Evolutionary conservation across 2,113 vertebrate genomes (phyloP).

Genomic region (Callaeas wilsoni): DNA sequence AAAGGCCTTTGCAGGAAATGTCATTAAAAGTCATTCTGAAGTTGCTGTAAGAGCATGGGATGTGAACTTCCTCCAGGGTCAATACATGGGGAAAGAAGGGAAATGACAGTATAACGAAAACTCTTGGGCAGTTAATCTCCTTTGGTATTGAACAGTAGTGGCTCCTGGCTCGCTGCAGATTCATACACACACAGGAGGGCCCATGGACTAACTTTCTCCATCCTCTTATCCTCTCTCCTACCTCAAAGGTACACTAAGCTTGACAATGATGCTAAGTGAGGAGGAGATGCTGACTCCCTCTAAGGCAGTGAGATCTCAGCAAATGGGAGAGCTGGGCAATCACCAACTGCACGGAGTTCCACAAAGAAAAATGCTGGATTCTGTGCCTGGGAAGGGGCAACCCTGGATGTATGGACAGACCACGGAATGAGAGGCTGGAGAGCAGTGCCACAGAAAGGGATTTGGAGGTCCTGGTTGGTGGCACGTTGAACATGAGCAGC

Average conservation of each 20-base stretch:
- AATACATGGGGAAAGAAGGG: not conserved
- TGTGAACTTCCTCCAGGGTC: not conserved
- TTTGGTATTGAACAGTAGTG: not conserved
- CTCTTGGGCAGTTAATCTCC: not conserved
- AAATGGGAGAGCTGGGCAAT: not conserved
- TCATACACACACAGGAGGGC: accelerated
- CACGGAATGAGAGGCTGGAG: not conserved
- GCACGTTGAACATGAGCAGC: not conserved
- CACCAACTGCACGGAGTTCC: accelerated
- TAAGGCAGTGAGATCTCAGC: not conserved
- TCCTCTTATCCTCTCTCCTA: not conserved
- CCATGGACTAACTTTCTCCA: not conserved
- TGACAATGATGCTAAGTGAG: not conserved
- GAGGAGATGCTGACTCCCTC: not conserved
- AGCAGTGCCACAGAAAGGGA: not conserved
- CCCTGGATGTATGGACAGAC: not conserved
- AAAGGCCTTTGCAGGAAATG: not conserved
- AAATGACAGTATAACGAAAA: not conserved
- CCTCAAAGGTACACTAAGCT: not conserved
- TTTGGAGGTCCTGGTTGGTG: accelerated
- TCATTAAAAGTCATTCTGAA: not conserved
- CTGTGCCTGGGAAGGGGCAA: not conserved
- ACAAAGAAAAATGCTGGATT: not conserved
- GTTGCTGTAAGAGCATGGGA: not conserved
- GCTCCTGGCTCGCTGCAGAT: not conserved